Evolutionary conservation across 2,797 vertebrate genomes (phyloP).

Genomic region (Myotis pilosus): DNA sequence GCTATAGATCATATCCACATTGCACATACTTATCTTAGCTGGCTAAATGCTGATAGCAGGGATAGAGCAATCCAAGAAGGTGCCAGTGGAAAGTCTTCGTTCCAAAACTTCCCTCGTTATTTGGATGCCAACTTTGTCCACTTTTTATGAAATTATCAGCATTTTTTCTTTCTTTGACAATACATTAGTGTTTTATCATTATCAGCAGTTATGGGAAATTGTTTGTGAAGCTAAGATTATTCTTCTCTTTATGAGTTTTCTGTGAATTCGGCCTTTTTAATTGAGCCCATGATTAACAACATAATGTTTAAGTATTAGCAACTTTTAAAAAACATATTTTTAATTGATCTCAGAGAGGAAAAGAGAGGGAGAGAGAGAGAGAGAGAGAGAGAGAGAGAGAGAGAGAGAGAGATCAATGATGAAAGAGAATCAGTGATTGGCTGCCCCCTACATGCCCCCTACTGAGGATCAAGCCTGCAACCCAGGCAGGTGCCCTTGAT

Average conservation of each 20-base stretch:
- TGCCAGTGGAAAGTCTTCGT: not conserved
- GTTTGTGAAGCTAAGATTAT: not conserved
- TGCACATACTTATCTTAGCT: not conserved
- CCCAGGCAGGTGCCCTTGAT: no score
- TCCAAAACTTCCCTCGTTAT: not conserved
- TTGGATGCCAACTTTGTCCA: not conserved
- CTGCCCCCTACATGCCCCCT: no score
- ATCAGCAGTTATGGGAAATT: not conserved
- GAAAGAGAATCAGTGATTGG: no score
- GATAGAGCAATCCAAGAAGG: not conserved
- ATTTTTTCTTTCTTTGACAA: constrained; percentile 31
- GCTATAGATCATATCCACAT: not conserved
- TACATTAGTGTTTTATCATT: not conserved
- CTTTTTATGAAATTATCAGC: constrained; percentile 23
- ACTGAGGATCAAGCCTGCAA: no score
- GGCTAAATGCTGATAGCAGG: not conserved
- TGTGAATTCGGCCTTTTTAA: not conserved
- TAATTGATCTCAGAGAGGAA: no score
- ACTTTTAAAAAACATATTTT: not conserved
- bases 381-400: no score
- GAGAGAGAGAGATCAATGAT: no score
- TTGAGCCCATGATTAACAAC: not conserved
- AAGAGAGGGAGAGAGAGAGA: no score
- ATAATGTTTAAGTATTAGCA: not conserved
- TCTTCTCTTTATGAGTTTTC: not conserved